These are phyloP conservation scores for Empis livida DNA, from an alignment of 2,888 invertebrate genomes.

Conservation along the genomic window DNA sequence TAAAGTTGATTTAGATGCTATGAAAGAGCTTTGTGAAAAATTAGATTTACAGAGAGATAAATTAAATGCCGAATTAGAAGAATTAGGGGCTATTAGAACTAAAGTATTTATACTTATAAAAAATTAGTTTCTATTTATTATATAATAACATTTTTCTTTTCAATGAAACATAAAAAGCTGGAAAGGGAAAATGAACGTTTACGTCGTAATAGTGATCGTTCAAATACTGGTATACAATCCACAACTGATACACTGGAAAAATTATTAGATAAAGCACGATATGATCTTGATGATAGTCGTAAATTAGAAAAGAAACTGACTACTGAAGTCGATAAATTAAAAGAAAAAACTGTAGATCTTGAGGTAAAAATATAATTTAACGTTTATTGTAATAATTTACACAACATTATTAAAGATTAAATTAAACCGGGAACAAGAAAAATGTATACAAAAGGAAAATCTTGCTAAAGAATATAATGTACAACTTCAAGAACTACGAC, in stretches of 20 bases:
- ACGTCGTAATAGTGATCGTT: constrained; percentile 24
- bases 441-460: constrained; percentile 22
- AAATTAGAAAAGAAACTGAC: constrained; percentile 22
- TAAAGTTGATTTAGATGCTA: constrained; percentile 46
- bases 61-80: constrained; percentile 41
- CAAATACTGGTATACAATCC: constrained; percentile 21
- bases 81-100: constrained; percentile 35
- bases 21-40: constrained; percentile 47
- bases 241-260: constrained; percentile 43
- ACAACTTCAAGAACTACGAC: constrained; percentile 29
- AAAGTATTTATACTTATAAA: too few relatives aligned
- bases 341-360: constrained; percentile 21
- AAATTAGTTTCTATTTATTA: constrained; percentile 13
- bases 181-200: constrained; percentile 39
- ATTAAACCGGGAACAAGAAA: constrained; percentile 22
- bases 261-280: constrained; percentile 41
- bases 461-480: constrained; percentile 26
- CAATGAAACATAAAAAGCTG: constrained; percentile 27
- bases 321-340: constrained; percentile 25
- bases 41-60: constrained; percentile 55
- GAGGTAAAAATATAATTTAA: constrained; percentile 17
- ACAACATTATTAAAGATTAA: too few relatives aligned
- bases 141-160: constrained; percentile 8
- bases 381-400: constrained; percentile 2
- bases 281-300: constrained; percentile 40